Conservation (phyloP, 1,140 invertebrate genomes). For the Brachionus rubens region DNA sequence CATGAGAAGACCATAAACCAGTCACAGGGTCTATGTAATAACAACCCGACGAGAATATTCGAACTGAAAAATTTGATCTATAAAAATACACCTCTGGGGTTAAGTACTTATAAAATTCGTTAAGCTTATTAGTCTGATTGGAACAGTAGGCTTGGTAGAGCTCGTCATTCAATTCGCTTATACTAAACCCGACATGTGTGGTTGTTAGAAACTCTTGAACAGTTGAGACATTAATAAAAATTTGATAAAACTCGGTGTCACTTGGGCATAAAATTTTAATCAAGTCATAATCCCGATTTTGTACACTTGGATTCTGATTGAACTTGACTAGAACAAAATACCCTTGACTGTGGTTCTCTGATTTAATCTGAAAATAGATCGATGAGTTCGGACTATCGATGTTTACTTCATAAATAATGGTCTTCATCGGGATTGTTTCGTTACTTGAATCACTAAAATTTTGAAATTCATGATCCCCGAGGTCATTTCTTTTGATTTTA, state of each 20-base stretch:
- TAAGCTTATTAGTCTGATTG: constrained; percentile 48
- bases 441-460: not conserved
- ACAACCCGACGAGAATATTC: constrained; percentile 48
- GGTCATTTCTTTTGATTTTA: not conserved
- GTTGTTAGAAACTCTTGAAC: not conserved
- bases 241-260: not conserved
- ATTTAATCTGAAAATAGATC: not conserved
- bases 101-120: no score
- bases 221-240: constrained; percentile 1
- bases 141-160: not conserved
- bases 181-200: not conserved
- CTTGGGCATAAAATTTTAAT: not conserved
- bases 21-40: constrained; percentile 46
- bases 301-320: not conserved
- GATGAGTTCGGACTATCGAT: not conserved
- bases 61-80: constrained; percentile 49
- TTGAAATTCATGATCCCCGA: not conserved
- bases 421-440: not conserved
- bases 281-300: not conserved
- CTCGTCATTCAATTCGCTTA: not conserved
- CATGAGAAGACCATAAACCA: not conserved
- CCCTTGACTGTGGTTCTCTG: not conserved
- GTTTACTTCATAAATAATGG: not conserved
- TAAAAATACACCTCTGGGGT: no score
- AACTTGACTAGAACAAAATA: constrained; percentile 14